Percentiles rank a stretch among this genome's conserved stretches.
phyloP scores from a whole-genome alignment of 2,113 vertebrate genomes.

The Peromyscus leucopus region DNA sequence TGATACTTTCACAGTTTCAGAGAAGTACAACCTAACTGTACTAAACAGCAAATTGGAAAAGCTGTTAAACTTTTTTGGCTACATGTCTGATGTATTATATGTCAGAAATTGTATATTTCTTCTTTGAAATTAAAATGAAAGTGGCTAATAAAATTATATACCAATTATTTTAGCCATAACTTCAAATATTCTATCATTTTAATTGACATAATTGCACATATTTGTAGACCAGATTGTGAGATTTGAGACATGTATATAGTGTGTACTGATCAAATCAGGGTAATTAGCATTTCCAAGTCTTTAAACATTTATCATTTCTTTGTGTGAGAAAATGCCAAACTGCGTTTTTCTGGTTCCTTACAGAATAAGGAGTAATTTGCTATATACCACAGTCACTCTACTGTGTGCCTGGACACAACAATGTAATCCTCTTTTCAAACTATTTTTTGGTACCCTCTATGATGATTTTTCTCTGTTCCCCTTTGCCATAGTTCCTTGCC shows the following conservation, averaged over 20 bases:
- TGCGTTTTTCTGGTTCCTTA: not conserved
- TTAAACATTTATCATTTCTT: not conserved
- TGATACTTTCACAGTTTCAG: constrained; percentile 47
- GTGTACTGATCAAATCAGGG: not conserved
- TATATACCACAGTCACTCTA: not conserved
- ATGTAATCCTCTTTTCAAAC: not conserved
- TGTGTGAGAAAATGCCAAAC: not conserved
- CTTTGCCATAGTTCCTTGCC: not conserved
- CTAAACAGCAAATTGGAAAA: constrained; percentile 10
- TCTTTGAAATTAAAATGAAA: constrained; percentile 46
- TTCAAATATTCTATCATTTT: not conserved
- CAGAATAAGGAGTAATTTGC: not conserved
- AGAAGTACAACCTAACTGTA: constrained; percentile 23
- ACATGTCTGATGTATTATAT: not conserved
- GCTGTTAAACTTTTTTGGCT: constrained; percentile 4
- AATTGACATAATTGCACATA: not conserved
- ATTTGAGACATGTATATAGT: not conserved
- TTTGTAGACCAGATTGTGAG: not conserved
- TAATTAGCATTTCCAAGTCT: not conserved
- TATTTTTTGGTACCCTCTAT: not conserved
- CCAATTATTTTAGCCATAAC: constrained; percentile 2
- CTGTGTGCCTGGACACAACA: not conserved
- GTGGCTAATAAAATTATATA: not conserved
- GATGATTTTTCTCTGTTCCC: too few relatives aligned
- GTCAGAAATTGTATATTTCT: not conserved